Evolutionary conservation across 2,888 invertebrate species (phyloP), one percentile per base, ranked within the genome.

Genomic region (Zygogramma bicolorata): DNA sequence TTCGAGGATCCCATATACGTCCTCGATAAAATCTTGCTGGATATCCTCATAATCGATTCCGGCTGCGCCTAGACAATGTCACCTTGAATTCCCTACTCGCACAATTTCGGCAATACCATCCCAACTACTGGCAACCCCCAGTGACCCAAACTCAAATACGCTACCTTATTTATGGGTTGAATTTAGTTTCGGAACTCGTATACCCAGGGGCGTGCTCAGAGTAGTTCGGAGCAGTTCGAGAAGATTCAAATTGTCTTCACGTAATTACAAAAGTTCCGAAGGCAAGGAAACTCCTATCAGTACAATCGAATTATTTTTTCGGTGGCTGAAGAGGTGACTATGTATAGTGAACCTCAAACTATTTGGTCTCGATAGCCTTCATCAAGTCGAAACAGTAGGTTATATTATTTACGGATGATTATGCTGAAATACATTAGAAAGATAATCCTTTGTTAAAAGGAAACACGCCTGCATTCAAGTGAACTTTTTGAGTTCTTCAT

Each of bases 71-170:
- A 53, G 53, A 53, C 27, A 53, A 53, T 53, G 53, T 53, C 53
- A 53, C 53, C 53, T 53, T 53, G 53, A 53, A 53, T n/a, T 53
- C 27, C 53, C n/a, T 27, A 0, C 53, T 53, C 53, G 25, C 53
- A 53, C 53, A 53, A 53, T 53, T 53, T 53, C n/a, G 53, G 27
- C 53, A 53, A 53, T 53, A 53, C 53, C 53, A 27, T 25, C 53
- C 53, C 7, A 53, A 27, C 27, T 53, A 53, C 53, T 53, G 27
- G 25, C 53, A 53, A 53, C 53, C 53, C 53, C 53, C 53, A 53
- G 53, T 53, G 53, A 53, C 53, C 53, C 27, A 53, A 53, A 53
- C 25, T 53, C 27, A n/a, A 53, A 27, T 53, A n/a, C 27, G 25
- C 25, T 3, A 22, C 27, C 25, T 53, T 53, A 53, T 53, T 53